These are phyloP conservation scores for Simalia tracyae DNA, from an alignment of 2,797 vertebrate species.

Conservation along the genomic window DNA sequence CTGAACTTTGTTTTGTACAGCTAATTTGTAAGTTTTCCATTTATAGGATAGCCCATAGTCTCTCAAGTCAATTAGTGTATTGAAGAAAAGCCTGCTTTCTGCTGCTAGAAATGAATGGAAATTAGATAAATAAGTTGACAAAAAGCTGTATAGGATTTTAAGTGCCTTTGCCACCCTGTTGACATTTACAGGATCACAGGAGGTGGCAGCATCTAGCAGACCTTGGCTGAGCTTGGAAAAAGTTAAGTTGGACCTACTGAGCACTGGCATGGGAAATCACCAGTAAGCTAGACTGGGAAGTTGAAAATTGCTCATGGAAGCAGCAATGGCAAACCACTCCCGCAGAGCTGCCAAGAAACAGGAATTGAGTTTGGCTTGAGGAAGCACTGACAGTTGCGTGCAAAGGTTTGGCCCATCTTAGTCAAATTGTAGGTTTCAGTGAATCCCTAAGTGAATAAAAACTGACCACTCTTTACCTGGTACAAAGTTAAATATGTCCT, in stretches of 20 bases:
- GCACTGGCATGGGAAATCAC: not conserved
- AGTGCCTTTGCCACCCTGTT: not conserved
- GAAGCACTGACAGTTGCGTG: not conserved
- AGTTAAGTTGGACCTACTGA: not conserved
- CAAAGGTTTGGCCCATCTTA: not conserved
- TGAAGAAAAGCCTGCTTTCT: not conserved
- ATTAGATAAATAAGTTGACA: not conserved
- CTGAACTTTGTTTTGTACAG: conserved; percentile 27
- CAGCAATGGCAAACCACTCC: not conserved
- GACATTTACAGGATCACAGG: not conserved
- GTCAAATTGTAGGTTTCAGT: not conserved
- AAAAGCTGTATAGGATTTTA: not conserved
- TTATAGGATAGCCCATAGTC: not conserved
- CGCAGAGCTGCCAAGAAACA: not conserved
- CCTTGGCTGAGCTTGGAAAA: not conserved
- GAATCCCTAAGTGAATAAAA: not conserved
- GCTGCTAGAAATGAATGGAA: not conserved
- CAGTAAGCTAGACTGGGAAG: not conserved
- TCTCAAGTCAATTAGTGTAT: not conserved
- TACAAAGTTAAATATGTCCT: not conserved
- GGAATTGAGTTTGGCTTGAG: not conserved
- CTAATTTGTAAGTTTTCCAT: conserved; percentile 4
- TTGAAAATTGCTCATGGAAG: not conserved
- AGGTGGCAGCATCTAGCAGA: not conserved
- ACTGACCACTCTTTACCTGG: not conserved